Evolutionary conservation across 2,888 invertebrate species (phyloP).

Genomic region (Agrochola litura): DNA sequence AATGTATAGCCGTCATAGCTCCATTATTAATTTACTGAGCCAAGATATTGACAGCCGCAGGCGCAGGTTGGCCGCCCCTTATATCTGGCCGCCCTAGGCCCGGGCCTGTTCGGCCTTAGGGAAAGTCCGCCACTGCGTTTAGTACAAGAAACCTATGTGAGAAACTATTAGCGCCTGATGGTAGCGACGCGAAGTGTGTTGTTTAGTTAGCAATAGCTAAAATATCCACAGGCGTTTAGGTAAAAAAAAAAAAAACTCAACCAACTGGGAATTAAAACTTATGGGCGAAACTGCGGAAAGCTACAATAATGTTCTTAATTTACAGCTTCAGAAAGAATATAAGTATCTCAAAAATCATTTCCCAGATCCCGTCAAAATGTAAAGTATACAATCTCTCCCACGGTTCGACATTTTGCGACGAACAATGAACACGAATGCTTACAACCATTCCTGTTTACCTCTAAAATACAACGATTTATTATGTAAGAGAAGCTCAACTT

Average conservation of each 20-base stretch:
- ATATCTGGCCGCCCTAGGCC: no score
- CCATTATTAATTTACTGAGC: no score
- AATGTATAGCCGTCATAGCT: no score
- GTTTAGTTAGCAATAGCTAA: background rate
- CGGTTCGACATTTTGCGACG: constrained; percentile 59
- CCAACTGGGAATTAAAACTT: background rate
- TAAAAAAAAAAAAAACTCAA: background rate
- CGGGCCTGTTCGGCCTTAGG: no score
- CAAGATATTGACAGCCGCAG: no score
- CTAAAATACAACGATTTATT: background rate
- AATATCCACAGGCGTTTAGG: background rate
- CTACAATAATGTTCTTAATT: background rate
- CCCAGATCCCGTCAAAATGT: constrained; percentile 11
- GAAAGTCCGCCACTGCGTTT: no score
- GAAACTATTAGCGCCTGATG: background rate
- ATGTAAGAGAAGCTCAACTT: constrained; percentile 62
- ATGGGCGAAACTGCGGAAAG: background rate
- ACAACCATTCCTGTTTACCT: constrained; percentile 39
- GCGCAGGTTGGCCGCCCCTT: no score
- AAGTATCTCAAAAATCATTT: background rate
- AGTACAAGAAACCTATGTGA: no score
- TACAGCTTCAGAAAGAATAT: background rate
- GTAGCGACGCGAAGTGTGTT: background rate
- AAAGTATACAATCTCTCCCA: constrained; percentile 59
- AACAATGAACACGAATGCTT: constrained; percentile 49